Conservation (phyloP, 2,797 vertebrate genomes). For the Syngnathus acus region DNA sequence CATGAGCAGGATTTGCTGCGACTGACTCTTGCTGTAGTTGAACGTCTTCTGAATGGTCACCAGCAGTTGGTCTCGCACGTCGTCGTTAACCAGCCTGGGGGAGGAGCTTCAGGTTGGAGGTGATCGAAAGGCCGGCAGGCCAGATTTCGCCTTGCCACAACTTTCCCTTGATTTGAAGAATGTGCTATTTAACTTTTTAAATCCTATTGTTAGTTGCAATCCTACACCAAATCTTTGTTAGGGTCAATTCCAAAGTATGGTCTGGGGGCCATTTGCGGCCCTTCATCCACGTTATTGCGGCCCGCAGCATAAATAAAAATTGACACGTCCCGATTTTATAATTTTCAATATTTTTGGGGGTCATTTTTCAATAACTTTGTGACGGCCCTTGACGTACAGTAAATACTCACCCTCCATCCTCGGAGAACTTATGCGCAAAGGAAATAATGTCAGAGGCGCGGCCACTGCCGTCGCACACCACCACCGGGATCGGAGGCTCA, state of each 20-base stretch:
- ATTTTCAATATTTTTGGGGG: neutral
- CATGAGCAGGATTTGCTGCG: slow-evolving; percentile 88
- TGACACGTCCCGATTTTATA: neutral
- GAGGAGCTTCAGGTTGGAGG: neutral
- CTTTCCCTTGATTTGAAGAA: neutral
- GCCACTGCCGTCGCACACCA: slow-evolving; percentile 94
- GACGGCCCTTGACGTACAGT: neutral
- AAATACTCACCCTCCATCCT: slow-evolving; percentile 86
- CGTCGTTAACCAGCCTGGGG: slow-evolving; percentile 81
- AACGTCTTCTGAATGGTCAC: slow-evolving; percentile 99
- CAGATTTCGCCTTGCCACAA: neutral
- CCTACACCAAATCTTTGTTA: neutral
- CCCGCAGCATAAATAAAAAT: neutral
- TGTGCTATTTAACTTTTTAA: neutral
- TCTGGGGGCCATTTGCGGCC: neutral
- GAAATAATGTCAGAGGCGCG: slow-evolving; percentile 92
- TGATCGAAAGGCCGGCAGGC: too few relatives aligned
- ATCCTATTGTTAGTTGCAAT: too few relatives aligned
- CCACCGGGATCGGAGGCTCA: slow-evolving; percentile 91
- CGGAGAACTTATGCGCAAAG: slow-evolving; percentile 94
- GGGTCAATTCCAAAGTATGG: neutral
- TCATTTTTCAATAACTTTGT: too few relatives aligned
- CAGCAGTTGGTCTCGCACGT: slow-evolving; percentile 88
- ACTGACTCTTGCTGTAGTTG: slow-evolving; percentile 88
- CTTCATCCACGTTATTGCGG: neutral